Conservation (phyloP, 2,113 vertebrate species). For the Gambusia holbrooki region DNA sequence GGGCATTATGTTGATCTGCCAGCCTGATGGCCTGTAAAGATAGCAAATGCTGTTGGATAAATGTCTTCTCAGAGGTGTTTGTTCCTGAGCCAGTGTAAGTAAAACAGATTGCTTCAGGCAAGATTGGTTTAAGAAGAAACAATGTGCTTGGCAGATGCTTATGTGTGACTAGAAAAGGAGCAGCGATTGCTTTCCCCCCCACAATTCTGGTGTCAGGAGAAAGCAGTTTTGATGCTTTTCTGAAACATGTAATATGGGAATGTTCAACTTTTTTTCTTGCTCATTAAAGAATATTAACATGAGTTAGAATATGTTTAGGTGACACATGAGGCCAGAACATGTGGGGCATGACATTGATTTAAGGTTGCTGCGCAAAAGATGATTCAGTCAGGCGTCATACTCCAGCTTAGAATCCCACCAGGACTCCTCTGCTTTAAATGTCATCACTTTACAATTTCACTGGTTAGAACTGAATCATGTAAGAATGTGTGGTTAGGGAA, state of each 20-base stretch:
- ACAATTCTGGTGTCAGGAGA: neutral
- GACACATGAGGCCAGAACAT: constrained; percentile 10
- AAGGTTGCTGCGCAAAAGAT: constrained; percentile 20
- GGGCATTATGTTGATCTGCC: constrained; percentile 18
- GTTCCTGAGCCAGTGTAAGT: constrained; percentile 37
- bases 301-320: neutral
- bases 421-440: constrained; percentile 12
- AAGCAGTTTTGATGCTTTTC: neutral
- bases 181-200: neutral
- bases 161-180: constrained; percentile 14
- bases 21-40: constrained; percentile 52
- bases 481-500: neutral
- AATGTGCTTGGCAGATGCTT: constrained; percentile 19
- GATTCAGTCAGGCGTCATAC: constrained; percentile 47
- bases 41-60: constrained; percentile 44
- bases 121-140: constrained; percentile 41
- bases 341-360: constrained; percentile 17
- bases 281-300: neutral
- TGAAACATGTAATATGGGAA: neutral
- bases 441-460: constrained; percentile 29
- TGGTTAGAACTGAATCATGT: constrained; percentile 27
- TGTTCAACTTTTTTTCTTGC: neutral
- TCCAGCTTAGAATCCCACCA: constrained; percentile 19
- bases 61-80: constrained; percentile 39
- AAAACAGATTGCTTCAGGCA: constrained; percentile 40